phyloP scores from a whole-genome alignment of 2,113 vertebrate species.

The Dasypus novemcinctus region DNA sequence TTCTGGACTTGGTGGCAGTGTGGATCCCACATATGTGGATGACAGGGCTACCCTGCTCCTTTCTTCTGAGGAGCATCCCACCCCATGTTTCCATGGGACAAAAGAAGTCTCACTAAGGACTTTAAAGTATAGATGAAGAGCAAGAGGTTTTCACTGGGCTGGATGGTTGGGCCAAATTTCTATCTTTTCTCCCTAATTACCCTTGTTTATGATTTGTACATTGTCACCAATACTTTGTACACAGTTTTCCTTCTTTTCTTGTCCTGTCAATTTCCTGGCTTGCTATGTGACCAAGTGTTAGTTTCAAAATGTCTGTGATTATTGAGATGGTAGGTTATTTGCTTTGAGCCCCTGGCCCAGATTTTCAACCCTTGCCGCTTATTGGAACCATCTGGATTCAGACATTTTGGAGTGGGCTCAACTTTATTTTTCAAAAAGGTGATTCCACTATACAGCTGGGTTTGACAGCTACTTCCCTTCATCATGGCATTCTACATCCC shows the following conservation, averaged over 20 bases:
- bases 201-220: neutral
- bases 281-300: neutral
- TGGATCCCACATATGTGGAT: neutral
- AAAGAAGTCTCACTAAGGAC: neutral
- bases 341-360: neutral
- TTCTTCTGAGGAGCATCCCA: neutral
- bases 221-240: neutral
- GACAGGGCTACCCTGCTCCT: neutral
- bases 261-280: neutral
- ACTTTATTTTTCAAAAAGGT: neutral
- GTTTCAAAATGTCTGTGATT: neutral
- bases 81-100: neutral
- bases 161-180: neutral
- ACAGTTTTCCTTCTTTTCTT: neutral
- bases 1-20: slow-evolving; percentile 42
- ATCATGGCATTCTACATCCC: neutral
- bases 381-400: neutral
- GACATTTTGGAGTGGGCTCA: neutral
- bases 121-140: neutral
- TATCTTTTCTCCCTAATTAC: neutral
- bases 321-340: neutral
- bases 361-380: neutral
- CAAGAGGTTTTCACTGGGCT: neutral
- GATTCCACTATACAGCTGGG: neutral
- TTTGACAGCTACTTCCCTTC: neutral